Base-by-base conservation (phyloP, 2,888 invertebrate species). In the Agriopis leucophaearia region DNA sequence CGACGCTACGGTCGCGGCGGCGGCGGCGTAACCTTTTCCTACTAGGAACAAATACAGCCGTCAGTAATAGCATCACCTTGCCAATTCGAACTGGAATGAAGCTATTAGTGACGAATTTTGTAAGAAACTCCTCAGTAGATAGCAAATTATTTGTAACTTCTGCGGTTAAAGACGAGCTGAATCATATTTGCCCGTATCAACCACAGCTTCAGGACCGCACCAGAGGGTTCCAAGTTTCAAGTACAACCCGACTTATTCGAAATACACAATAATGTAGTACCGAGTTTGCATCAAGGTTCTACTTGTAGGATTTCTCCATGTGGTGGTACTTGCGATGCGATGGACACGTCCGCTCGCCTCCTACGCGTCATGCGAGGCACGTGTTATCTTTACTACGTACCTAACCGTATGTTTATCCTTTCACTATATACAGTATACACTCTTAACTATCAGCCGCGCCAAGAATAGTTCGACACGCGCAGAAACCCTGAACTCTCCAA, bases 301-400 rank as follows among this genome's bases (percentile, higher is more conserved):
- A 75, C 74, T 81, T 82, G 83, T 83, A 82, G 76, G 82, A 83
- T 85, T 83, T 82, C 75, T 76, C 77, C 77, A 79, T 79, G 74
- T 77, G 75, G 76, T 78, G 73, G 75, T 74, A 71, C 76, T 76
- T 77, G 71, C 70, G 75, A 76, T 51, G 56, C 68, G 70, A 65
- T 69, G 74, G 72, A 74, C 70, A 74, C 75, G 76, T 75, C 73
- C 70, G 72, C 69, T 44, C 54, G 60, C 72, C 78, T 74, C 80
- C 78, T 77, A 79, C 82, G 80, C 78, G 60, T 5, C 7, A 7
- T 57, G 66, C 67, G 36, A 68, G 68, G 77, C 88, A 86, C 84
- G 86, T 86, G 87, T 82, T 83, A 81, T 81, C 79, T 78, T 67
- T 69, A 77, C 75, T 77, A 72, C 71, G 71, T 70, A 69, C 71